A percentile compares a stretch with the other conserved stretches of the same genome.
These are phyloP conservation scores for Siniperca knerii DNA, from an alignment of 2,113 vertebrate genomes.

Conservation along the genomic window DNA sequence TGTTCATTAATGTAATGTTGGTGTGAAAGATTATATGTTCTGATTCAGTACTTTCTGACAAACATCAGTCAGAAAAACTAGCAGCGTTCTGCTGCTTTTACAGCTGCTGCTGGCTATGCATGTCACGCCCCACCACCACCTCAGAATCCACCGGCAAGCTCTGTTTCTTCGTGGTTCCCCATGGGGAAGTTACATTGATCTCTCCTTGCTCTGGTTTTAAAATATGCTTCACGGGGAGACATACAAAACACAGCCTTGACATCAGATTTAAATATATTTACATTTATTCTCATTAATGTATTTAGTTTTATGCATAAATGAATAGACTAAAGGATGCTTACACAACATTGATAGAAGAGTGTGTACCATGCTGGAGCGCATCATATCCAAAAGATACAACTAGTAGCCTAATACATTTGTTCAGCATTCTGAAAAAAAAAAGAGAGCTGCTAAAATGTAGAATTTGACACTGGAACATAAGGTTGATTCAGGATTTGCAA, in stretches of 20 bases:
- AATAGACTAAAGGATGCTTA: neutral
- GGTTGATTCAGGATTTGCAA: neutral
- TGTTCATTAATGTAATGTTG: neutral
- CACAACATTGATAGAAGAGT: neutral
- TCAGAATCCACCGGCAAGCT: slow-evolving; percentile 29
- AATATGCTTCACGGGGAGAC: slow-evolving; percentile 6
- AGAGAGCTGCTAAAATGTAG: neutral
- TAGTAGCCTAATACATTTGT: neutral
- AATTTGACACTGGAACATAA: neutral
- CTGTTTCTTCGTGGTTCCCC: slow-evolving; percentile 1
- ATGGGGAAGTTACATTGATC: slow-evolving; percentile 38
- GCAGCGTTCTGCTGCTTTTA: slow-evolving; percentile 15
- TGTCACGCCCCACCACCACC: slow-evolving; percentile 25
- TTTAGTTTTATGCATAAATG: neutral
- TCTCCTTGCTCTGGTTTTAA: slow-evolving; percentile 22
- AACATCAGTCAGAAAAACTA: neutral
- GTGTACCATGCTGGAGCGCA: neutral
- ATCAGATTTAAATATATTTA: slow-evolving; percentile 12
- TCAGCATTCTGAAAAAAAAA: neutral
- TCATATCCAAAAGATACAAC: neutral
- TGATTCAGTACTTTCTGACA: neutral
- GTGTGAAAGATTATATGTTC: neutral
- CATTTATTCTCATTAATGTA: neutral
- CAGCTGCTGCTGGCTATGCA: slow-evolving; percentile 28
- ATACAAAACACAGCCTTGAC: neutral